Percentiles rank a stretch among this genome's conserved stretches.
Conservation (phyloP, 2,888 invertebrate genomes). For the Aphidoletes aphidimyza region DNA sequence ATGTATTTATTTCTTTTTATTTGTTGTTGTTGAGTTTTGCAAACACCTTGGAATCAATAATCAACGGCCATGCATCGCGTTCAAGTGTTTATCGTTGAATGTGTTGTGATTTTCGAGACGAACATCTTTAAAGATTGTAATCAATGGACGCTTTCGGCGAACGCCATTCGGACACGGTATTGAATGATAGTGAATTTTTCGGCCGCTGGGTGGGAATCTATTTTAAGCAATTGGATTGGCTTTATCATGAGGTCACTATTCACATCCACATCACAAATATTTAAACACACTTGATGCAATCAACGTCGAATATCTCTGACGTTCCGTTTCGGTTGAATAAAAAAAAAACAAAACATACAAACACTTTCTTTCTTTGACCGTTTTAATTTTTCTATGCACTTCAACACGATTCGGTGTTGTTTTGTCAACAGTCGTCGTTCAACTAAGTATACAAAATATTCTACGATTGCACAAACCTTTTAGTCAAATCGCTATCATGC, state of each 20-base stretch:
- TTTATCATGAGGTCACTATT: neutral
- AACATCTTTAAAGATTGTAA: no score
- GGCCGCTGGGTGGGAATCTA: conserved; percentile 51
- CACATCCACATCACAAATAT: no score
- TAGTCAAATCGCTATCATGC: conserved; percentile 27
- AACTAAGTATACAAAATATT: neutral
- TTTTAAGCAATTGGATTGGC: neutral
- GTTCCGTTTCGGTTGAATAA: neutral
- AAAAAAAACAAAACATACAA: neutral
- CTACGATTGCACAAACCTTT: conserved; percentile 43
- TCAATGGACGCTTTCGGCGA: neutral
- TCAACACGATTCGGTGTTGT: conserved; percentile 3
- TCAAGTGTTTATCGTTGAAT: neutral
- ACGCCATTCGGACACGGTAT: neutral
- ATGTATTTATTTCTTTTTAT: neutral
- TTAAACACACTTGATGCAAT: no score
- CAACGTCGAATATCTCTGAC: neutral
- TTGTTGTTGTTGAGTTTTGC: neutral
- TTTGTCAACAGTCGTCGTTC: conserved; percentile 15
- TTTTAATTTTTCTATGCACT: conserved; percentile 4
- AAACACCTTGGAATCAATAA: conserved; percentile 16
- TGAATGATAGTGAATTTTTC: conserved; percentile 39
- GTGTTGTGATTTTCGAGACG: neutral
- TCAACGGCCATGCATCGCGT: neutral
- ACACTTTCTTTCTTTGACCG: neutral